Evolutionary conservation across 2,797 vertebrate genomes (phyloP).

Genomic region (Pitangus sulphuratus): DNA sequence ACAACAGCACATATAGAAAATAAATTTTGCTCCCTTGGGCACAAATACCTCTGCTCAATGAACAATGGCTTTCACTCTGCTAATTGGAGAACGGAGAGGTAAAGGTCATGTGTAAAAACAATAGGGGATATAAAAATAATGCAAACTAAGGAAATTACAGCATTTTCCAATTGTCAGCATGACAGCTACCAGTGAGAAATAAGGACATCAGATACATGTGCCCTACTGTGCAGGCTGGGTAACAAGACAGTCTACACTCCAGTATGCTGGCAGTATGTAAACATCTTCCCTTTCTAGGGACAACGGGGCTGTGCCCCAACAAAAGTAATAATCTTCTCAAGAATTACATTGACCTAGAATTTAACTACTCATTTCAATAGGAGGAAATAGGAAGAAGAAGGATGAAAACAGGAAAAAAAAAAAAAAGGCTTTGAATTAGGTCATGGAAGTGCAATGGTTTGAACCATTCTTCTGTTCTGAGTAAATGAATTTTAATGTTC

Average conservation of each 20-base stretch:
- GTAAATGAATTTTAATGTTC: constrained; percentile 4
- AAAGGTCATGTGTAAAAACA: constrained; percentile 70
- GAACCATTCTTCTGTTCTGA: not conserved
- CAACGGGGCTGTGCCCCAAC: not conserved
- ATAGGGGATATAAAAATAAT: constrained; percentile 67
- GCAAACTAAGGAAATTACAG: constrained; percentile 70
- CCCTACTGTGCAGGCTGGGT: constrained; percentile 49
- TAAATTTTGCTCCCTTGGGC: constrained; percentile 57
- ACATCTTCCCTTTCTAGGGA: constrained; percentile 6
- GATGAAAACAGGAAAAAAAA: not conserved
- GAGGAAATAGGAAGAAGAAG: not conserved
- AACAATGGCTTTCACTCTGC: constrained; percentile 68
- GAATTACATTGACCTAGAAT: not conserved
- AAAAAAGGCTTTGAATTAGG: not conserved
- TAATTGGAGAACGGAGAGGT: constrained; percentile 68
- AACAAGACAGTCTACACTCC: constrained; percentile 50
- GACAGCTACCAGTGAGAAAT: constrained; percentile 62
- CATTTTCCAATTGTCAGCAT: constrained; percentile 63
- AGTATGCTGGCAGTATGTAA: not conserved
- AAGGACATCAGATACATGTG: constrained; percentile 50
- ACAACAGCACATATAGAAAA: constrained; percentile 39
- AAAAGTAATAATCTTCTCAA: constrained; percentile 15
- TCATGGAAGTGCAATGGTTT: not conserved
- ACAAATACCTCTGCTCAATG: constrained; percentile 51
- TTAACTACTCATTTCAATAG: not conserved